A percentile compares a stretch with the other conserved stretches of the same genome.
Conservation (phyloP, 2,888 invertebrate genomes). For the Tenthredo distinguenda region DNA sequence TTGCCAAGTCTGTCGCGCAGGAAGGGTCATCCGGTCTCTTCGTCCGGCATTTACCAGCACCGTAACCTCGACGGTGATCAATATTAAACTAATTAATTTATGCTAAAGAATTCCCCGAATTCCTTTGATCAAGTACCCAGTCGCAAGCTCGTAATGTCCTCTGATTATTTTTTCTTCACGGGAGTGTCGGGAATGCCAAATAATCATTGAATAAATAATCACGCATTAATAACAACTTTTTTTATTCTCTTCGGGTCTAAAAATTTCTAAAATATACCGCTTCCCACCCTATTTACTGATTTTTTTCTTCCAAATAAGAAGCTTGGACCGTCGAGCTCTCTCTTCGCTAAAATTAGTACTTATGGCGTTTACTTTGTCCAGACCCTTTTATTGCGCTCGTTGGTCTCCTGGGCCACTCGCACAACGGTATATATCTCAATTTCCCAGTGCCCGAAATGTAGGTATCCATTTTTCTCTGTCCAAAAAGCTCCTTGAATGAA, state of each 20-base stretch:
- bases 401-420: neutral
- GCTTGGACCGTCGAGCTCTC: neutral
- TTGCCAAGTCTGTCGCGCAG: neutral
- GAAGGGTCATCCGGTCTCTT: slow-evolving; percentile 29
- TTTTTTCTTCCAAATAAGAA: neutral
- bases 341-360: neutral
- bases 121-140: slow-evolving; percentile 27
- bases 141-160: neutral
- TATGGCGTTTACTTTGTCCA: neutral
- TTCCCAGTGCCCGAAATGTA: neutral
- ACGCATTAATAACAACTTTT: neutral
- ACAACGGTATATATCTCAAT: neutral
- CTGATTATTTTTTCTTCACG: neutral
- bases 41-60: slow-evolving; percentile 11
- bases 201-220: neutral
- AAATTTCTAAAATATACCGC: neutral
- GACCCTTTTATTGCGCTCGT: neutral
- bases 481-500: neutral
- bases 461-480: neutral
- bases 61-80: slow-evolving; percentile 22
- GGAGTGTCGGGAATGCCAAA: neutral
- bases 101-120: slow-evolving; percentile 25
- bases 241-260: neutral
- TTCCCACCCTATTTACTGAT: neutral
- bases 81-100: slow-evolving; percentile 44